Evolutionary conservation across 2,888 invertebrate genomes (phyloP).

Genomic region (Germaria angustata): DNA sequence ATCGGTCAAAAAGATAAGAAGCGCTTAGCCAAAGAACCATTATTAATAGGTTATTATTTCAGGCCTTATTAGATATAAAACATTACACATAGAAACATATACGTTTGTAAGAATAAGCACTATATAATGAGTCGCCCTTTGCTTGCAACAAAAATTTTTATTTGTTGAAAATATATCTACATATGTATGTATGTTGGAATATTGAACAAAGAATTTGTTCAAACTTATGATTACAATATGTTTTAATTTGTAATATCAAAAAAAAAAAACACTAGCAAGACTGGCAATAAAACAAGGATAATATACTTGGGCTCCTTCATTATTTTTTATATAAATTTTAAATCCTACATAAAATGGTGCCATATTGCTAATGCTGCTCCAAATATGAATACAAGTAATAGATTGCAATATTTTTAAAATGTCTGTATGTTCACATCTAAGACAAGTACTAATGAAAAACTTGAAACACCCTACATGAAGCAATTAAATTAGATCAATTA

Average conservation of each 20-base stretch:
- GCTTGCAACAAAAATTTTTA: not conserved
- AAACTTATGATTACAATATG: constrained; percentile 54
- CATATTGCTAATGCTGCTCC: constrained; percentile 45
- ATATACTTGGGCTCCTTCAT: constrained; percentile 9
- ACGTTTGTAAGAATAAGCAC: too few relatives aligned
- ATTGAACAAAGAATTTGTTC: constrained; percentile 10
- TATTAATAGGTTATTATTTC: too few relatives aligned
- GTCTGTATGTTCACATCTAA: not conserved
- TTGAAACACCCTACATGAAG: constrained; percentile 7
- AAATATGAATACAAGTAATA: constrained; percentile 26
- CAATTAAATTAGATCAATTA: not conserved
- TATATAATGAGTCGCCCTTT: not conserved
- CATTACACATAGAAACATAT: too few relatives aligned
- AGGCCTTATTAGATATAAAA: too few relatives aligned
- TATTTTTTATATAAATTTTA: constrained; percentile 32
- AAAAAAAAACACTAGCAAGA: constrained; percentile 32
- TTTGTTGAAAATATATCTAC: not conserved
- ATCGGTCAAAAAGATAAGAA: too few relatives aligned
- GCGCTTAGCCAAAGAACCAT: too few relatives aligned
- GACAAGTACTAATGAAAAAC: not conserved
- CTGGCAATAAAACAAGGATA: constrained; percentile 44
- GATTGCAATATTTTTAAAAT: constrained; percentile 14
- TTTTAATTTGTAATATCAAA: constrained; percentile 46
- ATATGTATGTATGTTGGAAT: too few relatives aligned
- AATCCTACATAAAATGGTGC: constrained; percentile 57